A percentile compares a stretch with the other conserved stretches of the same genome.
phyloP scores from a whole-genome alignment of 2,888 invertebrate genomes.

The Rhopalosiphum nymphaeae region DNA sequence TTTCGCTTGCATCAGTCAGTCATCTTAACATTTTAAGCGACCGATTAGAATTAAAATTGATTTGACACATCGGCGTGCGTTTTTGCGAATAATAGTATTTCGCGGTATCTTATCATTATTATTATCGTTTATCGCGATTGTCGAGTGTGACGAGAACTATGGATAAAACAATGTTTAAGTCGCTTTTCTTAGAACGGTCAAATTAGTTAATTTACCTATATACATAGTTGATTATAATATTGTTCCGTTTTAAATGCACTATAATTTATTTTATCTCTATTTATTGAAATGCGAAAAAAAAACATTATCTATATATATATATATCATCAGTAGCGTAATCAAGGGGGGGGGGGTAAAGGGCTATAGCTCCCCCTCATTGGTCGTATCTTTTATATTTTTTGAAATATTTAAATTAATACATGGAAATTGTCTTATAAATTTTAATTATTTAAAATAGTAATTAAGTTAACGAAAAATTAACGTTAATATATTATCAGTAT shows the following conservation, averaged over 20 bases:
- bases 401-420: too few relatives aligned
- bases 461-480: too few relatives aligned
- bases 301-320: not conserved
- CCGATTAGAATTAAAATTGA: not conserved
- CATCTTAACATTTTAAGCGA: not conserved
- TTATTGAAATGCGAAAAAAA: not conserved
- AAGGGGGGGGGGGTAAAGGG: too few relatives aligned
- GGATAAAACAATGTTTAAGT: not conserved
- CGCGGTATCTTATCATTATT: not conserved
- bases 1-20: not conserved
- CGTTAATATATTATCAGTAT: too few relatives aligned
- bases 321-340: too few relatives aligned
- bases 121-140: not conserved
- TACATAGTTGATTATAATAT: too few relatives aligned
- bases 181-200: not conserved
- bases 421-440: too few relatives aligned
- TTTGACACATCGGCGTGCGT: not conserved
- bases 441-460: too few relatives aligned
- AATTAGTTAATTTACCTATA: not conserved
- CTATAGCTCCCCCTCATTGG: too few relatives aligned
- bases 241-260: not conserved
- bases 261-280: not conserved
- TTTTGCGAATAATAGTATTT: not conserved
- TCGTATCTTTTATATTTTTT: too few relatives aligned
- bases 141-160: not conserved